Conservation (phyloP, 2,888 invertebrate species). For the Torymus texanus region DNA sequence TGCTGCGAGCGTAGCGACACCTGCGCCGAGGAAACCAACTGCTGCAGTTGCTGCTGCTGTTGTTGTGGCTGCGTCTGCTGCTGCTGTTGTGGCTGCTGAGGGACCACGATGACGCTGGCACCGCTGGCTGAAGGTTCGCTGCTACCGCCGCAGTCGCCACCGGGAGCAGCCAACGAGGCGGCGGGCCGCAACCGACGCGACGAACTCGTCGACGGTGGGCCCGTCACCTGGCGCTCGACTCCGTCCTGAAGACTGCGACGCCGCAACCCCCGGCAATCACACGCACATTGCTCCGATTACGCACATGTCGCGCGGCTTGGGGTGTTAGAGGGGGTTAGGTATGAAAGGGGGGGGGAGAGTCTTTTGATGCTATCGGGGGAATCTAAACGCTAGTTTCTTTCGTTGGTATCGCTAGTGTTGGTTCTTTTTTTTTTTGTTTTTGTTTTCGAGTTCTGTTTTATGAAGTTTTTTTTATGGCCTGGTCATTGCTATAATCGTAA, state of each 20-base stretch:
- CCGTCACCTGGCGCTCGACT: slow-evolving; percentile 79
- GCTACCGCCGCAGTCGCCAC: slow-evolving; percentile 50
- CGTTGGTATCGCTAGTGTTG: too few relatives aligned
- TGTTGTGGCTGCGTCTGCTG: slow-evolving; percentile 58
- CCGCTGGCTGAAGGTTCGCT: slow-evolving; percentile 62
- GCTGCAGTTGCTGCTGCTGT: slow-evolving; percentile 6
- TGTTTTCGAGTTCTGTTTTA: background rate
- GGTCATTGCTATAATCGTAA: background rate
- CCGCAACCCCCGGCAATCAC: slow-evolving; percentile 50
- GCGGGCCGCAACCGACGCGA: slow-evolving; percentile 63
- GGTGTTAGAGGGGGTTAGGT: too few relatives aligned
- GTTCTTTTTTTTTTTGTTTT: too few relatives aligned
- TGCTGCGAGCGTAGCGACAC: slow-evolving; percentile 49
- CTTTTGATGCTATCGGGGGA: too few relatives aligned
- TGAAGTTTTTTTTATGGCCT: background rate
- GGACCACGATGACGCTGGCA: too few relatives aligned
- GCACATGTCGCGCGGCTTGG: background rate
- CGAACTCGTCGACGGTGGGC: slow-evolving; percentile 60
- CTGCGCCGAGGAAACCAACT: slow-evolving; percentile 30
- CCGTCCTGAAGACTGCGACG: slow-evolving; percentile 78
- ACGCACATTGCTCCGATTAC: slow-evolving; percentile 46
- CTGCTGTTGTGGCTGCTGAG: slow-evolving; percentile 63
- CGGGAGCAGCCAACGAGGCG: slow-evolving; percentile 40
- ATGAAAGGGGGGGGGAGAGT: too few relatives aligned
- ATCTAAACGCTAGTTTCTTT: too few relatives aligned